phyloP scores from a whole-genome alignment of 2,113 vertebrate species.

The Oncorhynchus gorbuscha region DNA sequence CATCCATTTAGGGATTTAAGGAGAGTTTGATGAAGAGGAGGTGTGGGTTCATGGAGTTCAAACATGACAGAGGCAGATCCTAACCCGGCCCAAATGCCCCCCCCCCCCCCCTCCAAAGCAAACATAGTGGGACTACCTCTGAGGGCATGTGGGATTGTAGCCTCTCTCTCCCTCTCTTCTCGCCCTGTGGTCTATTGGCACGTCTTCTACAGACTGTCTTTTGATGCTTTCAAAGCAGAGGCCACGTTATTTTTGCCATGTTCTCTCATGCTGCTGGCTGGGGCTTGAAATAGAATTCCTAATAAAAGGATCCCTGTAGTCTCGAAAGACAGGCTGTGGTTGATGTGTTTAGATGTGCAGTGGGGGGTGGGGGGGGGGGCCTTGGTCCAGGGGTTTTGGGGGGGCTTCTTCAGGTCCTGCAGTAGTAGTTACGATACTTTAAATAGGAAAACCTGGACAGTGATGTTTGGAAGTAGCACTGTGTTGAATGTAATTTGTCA shows the following conservation, averaged over 20 bases:
- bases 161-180: neutral
- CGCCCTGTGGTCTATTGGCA: neutral
- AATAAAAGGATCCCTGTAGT: neutral
- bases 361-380: neutral
- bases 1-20: neutral
- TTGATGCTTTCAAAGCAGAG: neutral
- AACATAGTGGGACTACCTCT: neutral
- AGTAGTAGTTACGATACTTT: neutral
- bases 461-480: neutral
- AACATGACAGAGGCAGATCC: constrained; percentile 11
- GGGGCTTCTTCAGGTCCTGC: neutral
- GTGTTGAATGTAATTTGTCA: neutral
- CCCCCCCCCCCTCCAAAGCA: neutral
- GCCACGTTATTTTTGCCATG: neutral
- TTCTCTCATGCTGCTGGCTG: neutral
- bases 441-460: neutral
- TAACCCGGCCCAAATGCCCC: neutral
- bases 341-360: neutral
- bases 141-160: neutral
- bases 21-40: neutral
- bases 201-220: neutral
- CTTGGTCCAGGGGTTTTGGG: neutral
- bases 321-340: neutral
- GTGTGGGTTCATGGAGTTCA: constrained; percentile 18
- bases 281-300: constrained; percentile 1